A percentile compares a stretch with the other conserved stretches of the same genome.
Conservation (phyloP, 2,113 vertebrate species). For the Ariopsis seemanni region DNA sequence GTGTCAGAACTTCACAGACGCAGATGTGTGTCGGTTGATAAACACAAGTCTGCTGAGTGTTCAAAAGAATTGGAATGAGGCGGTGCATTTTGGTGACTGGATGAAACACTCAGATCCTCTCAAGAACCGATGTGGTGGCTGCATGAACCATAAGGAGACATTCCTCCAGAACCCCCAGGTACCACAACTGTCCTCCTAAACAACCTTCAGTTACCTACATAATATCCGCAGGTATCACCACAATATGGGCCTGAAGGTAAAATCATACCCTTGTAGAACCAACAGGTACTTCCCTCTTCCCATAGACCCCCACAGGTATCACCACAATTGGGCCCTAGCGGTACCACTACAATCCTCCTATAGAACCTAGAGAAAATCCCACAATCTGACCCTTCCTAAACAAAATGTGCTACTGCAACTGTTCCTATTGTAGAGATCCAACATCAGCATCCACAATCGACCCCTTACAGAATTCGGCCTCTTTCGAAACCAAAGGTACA, state of each 20-base stretch:
- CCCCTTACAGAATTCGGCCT: background rate
- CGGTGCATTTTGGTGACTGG: conserved; percentile 81
- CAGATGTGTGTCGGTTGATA: conserved; percentile 84
- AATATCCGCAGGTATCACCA: conserved; percentile 81
- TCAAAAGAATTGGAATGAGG: conserved; percentile 84
- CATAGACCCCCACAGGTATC: background rate
- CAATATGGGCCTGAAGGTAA: conserved; percentile 64
- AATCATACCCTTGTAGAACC: background rate
- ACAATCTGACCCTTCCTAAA: background rate
- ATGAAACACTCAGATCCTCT: conserved; percentile 77
- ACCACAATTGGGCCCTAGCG: background rate
- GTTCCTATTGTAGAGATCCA: background rate
- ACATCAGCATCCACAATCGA: background rate
- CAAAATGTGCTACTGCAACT: background rate
- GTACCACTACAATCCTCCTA: background rate
- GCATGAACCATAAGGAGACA: conserved; percentile 82
- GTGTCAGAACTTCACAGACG: conserved; percentile 85
- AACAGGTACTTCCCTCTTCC: background rate
- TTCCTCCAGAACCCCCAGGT: conserved; percentile 99
- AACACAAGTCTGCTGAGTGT: conserved; percentile 84
- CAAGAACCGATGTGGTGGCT: conserved; percentile 86
- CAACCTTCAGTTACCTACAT: background rate
- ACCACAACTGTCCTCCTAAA: background rate
- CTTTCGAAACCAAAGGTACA: background rate
- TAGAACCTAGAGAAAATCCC: conserved; percentile 8